These are phyloP conservation scores for Sialis fuliginosa DNA, from an alignment of 2,888 invertebrate species.

Conservation along the genomic window DNA sequence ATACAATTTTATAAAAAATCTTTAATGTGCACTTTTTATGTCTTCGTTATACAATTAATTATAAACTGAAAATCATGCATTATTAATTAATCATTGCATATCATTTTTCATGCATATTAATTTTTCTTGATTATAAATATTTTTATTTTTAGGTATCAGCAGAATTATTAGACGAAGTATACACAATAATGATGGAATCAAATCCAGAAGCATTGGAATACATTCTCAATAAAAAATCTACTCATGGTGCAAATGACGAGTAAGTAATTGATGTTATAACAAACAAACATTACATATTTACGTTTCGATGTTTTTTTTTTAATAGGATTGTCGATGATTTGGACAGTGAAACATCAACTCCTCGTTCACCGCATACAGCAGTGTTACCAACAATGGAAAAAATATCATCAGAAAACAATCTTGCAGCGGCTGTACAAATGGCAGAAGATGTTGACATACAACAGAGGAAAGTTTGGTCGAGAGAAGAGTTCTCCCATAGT, in stretches of 20 bases:
- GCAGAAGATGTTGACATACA: constrained; percentile 11
- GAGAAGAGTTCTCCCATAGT: constrained; percentile 59
- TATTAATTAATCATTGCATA: too few relatives aligned
- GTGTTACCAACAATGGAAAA: constrained; percentile 12
- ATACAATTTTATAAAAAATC: too few relatives aligned
- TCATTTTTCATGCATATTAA: too few relatives aligned
- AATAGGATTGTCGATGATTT: constrained; percentile 24
- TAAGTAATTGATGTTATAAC: background rate
- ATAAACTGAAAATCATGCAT: too few relatives aligned
- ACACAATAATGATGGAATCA: constrained; percentile 67
- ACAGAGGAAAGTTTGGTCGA: constrained; percentile 40
- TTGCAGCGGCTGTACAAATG: constrained; percentile 5
- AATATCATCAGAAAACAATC: constrained; percentile 11
- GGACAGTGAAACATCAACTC: constrained; percentile 26
- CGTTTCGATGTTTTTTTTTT: constrained; percentile 5
- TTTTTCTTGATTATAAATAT: background rate
- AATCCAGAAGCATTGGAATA: constrained; percentile 67
- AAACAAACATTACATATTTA: background rate
- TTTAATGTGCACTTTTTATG: too few relatives aligned
- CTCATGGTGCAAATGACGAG: constrained; percentile 10
- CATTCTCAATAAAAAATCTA: constrained; percentile 31
- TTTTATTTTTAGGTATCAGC: constrained; percentile 35
- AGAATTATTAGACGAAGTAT: constrained; percentile 71
- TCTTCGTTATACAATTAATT: too few relatives aligned
- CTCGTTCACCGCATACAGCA: constrained; percentile 19